phyloP scores from a whole-genome alignment of 2,797 vertebrate genomes.

The Apogon hyalosoma region DNA sequence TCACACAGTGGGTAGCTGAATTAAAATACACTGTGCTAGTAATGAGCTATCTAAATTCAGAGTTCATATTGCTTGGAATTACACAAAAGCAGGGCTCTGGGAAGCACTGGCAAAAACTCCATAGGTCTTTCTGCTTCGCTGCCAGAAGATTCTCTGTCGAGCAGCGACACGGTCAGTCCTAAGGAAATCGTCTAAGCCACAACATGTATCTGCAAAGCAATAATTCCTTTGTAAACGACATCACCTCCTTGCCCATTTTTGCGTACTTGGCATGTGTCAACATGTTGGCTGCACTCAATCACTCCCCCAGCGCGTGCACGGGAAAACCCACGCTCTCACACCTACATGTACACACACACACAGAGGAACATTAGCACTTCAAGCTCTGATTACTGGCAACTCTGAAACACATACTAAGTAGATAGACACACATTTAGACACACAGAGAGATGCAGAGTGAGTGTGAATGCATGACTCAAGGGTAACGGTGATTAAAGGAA shows the following conservation, averaged over 20 bases:
- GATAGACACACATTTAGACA: slow-evolving; percentile 33
- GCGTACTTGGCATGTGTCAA: slow-evolving; percentile 73
- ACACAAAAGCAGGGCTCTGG: slow-evolving; percentile 72
- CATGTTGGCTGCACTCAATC: slow-evolving; percentile 68
- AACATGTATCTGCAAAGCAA: slow-evolving; percentile 62
- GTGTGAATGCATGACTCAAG: slow-evolving; percentile 50
- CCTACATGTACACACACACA: slow-evolving; percentile 20
- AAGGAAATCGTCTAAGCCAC: slow-evolving; percentile 68
- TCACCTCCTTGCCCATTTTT: slow-evolving; percentile 59
- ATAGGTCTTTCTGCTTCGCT: slow-evolving; percentile 64
- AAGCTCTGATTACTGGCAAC: slow-evolving; percentile 62
- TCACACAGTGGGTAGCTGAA: slow-evolving; percentile 64
- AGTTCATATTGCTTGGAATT: slow-evolving; percentile 79
- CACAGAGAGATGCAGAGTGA: slow-evolving; percentile 20
- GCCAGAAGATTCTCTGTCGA: slow-evolving; percentile 66
- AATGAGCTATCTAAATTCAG: slow-evolving; percentile 85
- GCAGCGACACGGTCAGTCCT: slow-evolving; percentile 48
- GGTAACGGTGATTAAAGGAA: slow-evolving; percentile 70
- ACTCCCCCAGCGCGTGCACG: slow-evolving; percentile 33
- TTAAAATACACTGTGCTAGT: slow-evolving; percentile 76
- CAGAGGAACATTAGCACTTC: slow-evolving; percentile 28
- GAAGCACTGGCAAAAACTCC: slow-evolving; percentile 64
- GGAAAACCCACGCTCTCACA: slow-evolving; percentile 16
- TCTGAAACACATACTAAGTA: slow-evolving; percentile 55
- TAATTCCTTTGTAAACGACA: slow-evolving; percentile 75